phyloP scores from a whole-genome alignment of 53 echinoderm and acorn worm species.

The Henricia sp. region DNA sequence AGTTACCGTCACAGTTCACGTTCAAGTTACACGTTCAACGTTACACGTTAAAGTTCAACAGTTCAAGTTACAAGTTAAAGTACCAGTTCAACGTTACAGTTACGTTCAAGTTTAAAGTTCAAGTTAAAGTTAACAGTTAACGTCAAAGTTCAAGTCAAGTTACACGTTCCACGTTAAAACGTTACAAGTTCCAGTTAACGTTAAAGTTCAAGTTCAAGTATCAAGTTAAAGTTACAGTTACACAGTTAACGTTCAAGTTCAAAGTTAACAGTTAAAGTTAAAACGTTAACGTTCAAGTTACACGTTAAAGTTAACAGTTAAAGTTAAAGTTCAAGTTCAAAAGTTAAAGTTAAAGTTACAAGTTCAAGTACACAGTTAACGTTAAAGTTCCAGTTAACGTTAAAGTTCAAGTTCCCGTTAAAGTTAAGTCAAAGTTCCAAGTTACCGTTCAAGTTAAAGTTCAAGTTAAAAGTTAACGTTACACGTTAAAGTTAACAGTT shows the following conservation, averaged over 20 bases:
- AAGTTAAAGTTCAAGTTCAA: background rate
- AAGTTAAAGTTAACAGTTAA: background rate
- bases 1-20: background rate
- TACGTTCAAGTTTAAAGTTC: background rate
- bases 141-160: no score
- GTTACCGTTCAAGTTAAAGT: no score
- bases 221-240: constrained; percentile 4
- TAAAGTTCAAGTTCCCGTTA: no score
- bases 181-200: no score
- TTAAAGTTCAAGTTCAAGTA: background rate
- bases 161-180: no score
- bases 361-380: no score
- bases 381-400: no score
- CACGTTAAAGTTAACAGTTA: background rate
- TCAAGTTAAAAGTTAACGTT: no score
- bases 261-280: constrained; percentile 4
- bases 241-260: background rate
- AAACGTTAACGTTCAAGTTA: background rate
- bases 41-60: background rate
- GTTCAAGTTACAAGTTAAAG: background rate
- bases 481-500: background rate
- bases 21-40: background rate
- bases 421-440: no score
- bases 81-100: background rate
- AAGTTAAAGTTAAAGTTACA: no score